Percentiles rank a stretch among this genome's conserved stretches.
phyloP scores from a whole-genome alignment of 2,888 invertebrate genomes.

The Pristionchus entomophagus region DNA sequence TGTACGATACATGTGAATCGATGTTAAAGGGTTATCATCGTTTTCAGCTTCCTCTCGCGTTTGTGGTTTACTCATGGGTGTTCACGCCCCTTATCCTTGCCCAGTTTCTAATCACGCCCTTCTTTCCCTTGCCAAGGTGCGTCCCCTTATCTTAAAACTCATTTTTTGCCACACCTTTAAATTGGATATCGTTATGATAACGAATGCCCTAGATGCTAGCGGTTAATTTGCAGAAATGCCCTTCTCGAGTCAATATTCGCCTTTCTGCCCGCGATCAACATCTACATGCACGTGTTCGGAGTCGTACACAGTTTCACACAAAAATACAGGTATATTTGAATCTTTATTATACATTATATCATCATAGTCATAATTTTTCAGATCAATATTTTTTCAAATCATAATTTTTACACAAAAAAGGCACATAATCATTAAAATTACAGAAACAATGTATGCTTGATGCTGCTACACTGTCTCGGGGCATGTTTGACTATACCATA shows the following conservation, averaged over 20 bases:
- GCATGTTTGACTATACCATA: constrained; percentile 92
- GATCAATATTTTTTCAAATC: too few species aligned
- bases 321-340: constrained; percentile 71
- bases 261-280: constrained; percentile 89
- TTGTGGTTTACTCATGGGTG: background rate
- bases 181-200: too few species aligned
- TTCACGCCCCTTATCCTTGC: background rate
- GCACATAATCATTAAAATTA: too few species aligned
- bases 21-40: background rate
- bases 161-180: too few species aligned
- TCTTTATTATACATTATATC: too few species aligned
- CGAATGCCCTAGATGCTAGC: too few species aligned
- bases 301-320: constrained; percentile 93
- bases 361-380: too few species aligned
- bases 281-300: constrained; percentile 97
- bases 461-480: constrained; percentile 79
- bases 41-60: background rate
- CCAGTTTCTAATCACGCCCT: background rate
- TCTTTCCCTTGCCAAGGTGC: background rate
- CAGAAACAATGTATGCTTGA: constrained; percentile 4
- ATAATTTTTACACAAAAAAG: too few species aligned
- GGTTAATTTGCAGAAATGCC: constrained; percentile 77
- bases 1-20: too few species aligned
- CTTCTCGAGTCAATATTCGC: constrained; percentile 89
- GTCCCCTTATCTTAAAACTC: background rate